Evolutionary conservation across 1,140 invertebrate genomes (phyloP).

Genomic region (Pseudomyrmex cubaensis): DNA sequence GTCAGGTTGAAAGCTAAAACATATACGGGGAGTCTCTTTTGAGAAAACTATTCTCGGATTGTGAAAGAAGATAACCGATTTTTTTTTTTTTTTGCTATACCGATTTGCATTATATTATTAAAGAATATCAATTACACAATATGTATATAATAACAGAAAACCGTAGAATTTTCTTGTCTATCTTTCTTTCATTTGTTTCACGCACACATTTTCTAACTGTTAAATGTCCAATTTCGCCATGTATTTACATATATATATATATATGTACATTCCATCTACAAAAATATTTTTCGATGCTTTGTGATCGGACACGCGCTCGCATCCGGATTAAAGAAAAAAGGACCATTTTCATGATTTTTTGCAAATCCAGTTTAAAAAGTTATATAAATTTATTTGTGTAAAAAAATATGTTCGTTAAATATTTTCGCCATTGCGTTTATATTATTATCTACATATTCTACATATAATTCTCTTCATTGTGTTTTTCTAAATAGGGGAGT

Average conservation of each 20-base stretch:
- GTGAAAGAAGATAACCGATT: neutral
- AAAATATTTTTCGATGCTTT: neutral
- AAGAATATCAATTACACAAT: neutral
- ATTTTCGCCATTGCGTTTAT: neutral
- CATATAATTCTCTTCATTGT: neutral
- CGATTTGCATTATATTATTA: neutral
- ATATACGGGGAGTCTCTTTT: slow-evolving; percentile 64
- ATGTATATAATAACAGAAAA: neutral
- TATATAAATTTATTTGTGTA: neutral
- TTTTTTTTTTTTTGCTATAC: neutral
- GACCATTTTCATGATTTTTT: too few relatives aligned
- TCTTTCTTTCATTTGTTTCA: neutral
- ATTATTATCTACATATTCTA: neutral
- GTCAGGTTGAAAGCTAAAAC: slow-evolving; percentile 72
- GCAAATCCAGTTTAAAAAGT: too few relatives aligned
- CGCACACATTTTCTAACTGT: neutral
- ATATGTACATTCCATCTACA: too few relatives aligned
- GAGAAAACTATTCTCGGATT: slow-evolving; percentile 1
- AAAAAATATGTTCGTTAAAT: neutral
- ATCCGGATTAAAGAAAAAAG: neutral
- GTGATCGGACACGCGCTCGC: neutral
- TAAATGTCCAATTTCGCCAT: slow-evolving; percentile 7
- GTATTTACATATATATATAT: too few relatives aligned
- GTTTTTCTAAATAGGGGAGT: neutral
- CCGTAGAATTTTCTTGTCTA: neutral